Evolutionary conservation across 2,113 vertebrate species (phyloP).

Genomic region (Sciurus niger): DNA sequence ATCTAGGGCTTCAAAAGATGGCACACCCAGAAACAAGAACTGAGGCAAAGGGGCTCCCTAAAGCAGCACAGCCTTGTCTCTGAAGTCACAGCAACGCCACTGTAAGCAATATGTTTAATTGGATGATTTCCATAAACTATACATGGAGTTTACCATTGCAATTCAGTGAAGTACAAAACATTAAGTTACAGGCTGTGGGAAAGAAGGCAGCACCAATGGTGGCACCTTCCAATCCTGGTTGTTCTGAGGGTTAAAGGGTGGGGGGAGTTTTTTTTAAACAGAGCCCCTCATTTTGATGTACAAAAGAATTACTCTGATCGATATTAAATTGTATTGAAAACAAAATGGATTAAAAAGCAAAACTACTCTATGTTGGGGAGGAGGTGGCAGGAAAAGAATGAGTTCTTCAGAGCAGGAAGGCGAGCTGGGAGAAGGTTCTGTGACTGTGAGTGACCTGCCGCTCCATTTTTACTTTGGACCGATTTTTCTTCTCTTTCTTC

Average conservation of each 20-base stretch:
- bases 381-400: constrained; percentile 74
- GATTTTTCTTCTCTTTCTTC: constrained; percentile 97
- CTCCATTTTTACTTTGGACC: constrained; percentile 99
- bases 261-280: constrained; percentile 82
- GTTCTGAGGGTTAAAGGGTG: constrained; percentile 56
- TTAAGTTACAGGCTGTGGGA: constrained; percentile 86
- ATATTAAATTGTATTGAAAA: constrained; percentile 89
- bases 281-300: constrained; percentile 38
- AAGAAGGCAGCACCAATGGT: constrained; percentile 75
- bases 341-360: constrained; percentile 90
- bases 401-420: constrained; percentile 89
- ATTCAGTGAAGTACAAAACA: constrained; percentile 90
- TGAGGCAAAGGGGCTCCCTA: constrained; percentile 21
- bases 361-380: constrained; percentile 88
- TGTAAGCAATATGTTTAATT: constrained; percentile 82
- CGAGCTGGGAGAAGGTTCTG: constrained; percentile 61
- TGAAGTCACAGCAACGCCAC: constrained; percentile 68
- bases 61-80: constrained; percentile 67
- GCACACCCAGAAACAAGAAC: constrained; percentile 64
- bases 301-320: constrained; percentile 88
- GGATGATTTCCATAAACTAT: constrained; percentile 84
- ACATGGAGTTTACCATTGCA: constrained; percentile 84
- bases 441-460: constrained; percentile 87
- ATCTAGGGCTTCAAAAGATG: background rate
- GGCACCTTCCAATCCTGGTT: constrained; percentile 84